Percentiles rank a stretch among this genome's conserved stretches.
Evolutionary conservation across 2,113 vertebrate genomes (phyloP).

Genomic region (Cettia cetti): DNA sequence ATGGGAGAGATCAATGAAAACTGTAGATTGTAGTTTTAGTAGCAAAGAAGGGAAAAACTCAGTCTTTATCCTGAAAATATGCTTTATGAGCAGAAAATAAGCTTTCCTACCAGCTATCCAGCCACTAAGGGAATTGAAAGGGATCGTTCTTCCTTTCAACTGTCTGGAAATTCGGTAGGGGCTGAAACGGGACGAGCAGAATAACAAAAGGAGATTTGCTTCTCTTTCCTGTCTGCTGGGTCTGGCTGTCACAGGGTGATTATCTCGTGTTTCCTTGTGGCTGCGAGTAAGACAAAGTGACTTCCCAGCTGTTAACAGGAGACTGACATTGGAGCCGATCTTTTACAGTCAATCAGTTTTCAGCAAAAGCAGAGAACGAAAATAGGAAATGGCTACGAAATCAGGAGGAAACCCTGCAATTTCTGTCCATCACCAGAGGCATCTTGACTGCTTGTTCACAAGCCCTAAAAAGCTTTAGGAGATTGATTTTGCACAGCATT

Average conservation of each 20-base stretch:
- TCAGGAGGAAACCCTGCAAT: neutral
- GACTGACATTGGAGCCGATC: conserved; percentile 30
- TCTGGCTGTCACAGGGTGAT: conserved; percentile 44
- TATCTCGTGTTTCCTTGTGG: conserved; percentile 34
- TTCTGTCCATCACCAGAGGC: conserved; percentile 19
- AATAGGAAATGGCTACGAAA: conserved; percentile 15
- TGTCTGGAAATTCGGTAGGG: neutral
- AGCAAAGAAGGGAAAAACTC: neutral
- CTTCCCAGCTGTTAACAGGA: conserved; percentile 30
- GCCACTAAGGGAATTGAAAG: neutral
- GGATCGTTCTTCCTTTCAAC: neutral
- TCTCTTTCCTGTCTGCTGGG: neutral
- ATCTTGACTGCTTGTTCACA: conserved; percentile 33
- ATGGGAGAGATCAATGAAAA: neutral
- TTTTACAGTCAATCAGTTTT: conserved; percentile 40
- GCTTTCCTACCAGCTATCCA: neutral
- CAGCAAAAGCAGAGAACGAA: neutral
- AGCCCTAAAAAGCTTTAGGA: neutral
- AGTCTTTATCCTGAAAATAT: neutral
- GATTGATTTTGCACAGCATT: conserved; percentile 4
- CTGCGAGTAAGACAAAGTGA: conserved; percentile 45
- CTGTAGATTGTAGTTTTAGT: neutral
- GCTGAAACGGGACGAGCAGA: neutral
- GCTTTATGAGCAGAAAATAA: neutral
- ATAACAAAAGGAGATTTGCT: neutral